A percentile compares a stretch with the other conserved stretches of the same genome.
Evolutionary conservation across 1,140 invertebrate species (phyloP).

Genomic region (Drosophila mojavensis): DNA sequence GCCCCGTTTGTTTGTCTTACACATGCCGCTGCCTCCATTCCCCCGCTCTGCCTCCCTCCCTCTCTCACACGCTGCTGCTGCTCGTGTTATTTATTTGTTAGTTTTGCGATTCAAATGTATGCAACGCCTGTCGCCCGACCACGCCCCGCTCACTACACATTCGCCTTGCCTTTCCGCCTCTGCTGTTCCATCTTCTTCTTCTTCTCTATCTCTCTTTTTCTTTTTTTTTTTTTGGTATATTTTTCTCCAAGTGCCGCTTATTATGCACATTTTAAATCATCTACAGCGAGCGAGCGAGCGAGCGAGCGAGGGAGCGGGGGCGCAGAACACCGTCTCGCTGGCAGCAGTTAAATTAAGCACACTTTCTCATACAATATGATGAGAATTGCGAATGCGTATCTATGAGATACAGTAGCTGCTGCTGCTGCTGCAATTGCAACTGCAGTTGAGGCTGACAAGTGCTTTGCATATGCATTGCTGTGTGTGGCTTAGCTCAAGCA

Average conservation of each 20-base stretch:
- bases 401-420: constrained; percentile 32
- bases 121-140: constrained; percentile 23
- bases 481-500: constrained; percentile 10
- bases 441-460: constrained; percentile 13
- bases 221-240: constrained; percentile 34
- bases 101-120: constrained; percentile 81
- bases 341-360: constrained; percentile 77
- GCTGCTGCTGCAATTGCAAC: not conserved
- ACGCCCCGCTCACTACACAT: constrained; percentile 25
- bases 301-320: constrained; percentile 46
- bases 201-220: constrained; percentile 7
- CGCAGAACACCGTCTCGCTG: constrained; percentile 28
- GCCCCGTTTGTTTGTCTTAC: constrained; percentile 65
- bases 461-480: constrained; percentile 46
- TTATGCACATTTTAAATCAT: constrained; percentile 82
- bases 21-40: constrained; percentile 31
- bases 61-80: constrained; percentile 5
- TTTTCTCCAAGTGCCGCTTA: constrained; percentile 73
- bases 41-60: not conserved
- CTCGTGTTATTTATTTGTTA: constrained; percentile 81
- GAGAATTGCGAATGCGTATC: constrained; percentile 55
- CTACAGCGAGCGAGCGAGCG: constrained; percentile 64
- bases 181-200: not conserved
- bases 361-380: constrained; percentile 55
- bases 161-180: constrained; percentile 19